phyloP scores from a whole-genome alignment of 1,140 invertebrate species.

The Drosophila cardini region DNA sequence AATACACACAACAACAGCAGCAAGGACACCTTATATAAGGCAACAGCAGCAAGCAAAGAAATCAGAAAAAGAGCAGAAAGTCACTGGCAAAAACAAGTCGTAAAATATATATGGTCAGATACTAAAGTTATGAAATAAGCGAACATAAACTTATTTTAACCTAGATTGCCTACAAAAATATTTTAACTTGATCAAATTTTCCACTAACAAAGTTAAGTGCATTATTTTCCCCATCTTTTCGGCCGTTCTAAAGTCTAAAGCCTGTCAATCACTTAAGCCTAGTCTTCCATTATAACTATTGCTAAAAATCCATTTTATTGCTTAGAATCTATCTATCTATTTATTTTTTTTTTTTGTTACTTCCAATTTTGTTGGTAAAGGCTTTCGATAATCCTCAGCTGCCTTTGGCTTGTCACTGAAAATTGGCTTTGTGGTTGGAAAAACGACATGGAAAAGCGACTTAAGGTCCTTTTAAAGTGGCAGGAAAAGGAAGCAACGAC shows the following conservation, averaged over 20 bases:
- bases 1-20: slow-evolving; percentile 39
- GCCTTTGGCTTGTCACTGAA: slow-evolving; percentile 39
- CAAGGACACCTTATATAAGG: slow-evolving; percentile 8
- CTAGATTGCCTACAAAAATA: neutral
- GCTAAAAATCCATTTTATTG: slow-evolving; percentile 40
- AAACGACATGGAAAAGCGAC: slow-evolving; percentile 9
- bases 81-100: slow-evolving; percentile 1
- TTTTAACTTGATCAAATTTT: neutral
- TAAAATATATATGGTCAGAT: slow-evolving; percentile 9
- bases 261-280: slow-evolving; percentile 35
- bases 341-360: neutral
- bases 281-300: slow-evolving; percentile 43
- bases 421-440: slow-evolving; percentile 40
- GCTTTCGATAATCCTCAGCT: slow-evolving; percentile 36
- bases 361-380: slow-evolving; percentile 1
- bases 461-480: slow-evolving; percentile 38
- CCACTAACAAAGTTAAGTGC: neutral
- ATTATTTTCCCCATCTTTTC: neutral
- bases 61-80: neutral
- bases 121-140: slow-evolving; percentile 6
- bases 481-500: slow-evolving; percentile 13
- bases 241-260: neutral
- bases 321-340: slow-evolving; percentile 9
- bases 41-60: neutral
- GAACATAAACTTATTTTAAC: neutral